phyloP scores from a whole-genome alignment of 2,888 invertebrate genomes.

The Plagodis pulveraria region DNA sequence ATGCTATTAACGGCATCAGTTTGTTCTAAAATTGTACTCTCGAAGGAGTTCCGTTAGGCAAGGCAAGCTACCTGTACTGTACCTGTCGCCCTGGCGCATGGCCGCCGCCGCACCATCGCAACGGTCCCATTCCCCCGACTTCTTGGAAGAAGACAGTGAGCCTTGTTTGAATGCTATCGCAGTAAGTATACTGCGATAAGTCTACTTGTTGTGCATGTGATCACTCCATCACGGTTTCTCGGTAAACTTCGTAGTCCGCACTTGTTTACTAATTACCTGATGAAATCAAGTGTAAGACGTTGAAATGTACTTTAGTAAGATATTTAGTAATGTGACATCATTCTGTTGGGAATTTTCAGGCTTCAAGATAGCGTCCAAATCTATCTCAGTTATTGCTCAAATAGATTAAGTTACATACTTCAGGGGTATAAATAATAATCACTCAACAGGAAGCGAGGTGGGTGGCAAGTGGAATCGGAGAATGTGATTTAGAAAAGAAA shows the following conservation, averaged over 20 bases:
- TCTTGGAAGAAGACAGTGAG: slow-evolving; percentile 79
- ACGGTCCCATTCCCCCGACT: slow-evolving; percentile 50
- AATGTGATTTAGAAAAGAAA: too few species aligned
- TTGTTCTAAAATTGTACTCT: slow-evolving; percentile 74
- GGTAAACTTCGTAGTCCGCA: slow-evolving; percentile 60
- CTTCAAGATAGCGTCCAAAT: too few species aligned
- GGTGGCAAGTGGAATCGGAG: too few species aligned
- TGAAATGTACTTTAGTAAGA: too few species aligned
- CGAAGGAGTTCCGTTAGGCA: slow-evolving; percentile 73
- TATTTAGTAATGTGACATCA: too few species aligned
- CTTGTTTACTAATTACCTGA: slow-evolving; percentile 16
- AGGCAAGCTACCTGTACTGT: slow-evolving; percentile 52
- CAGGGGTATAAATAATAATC: too few species aligned
- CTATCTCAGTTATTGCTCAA: too few species aligned
- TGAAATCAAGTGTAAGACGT: too few species aligned
- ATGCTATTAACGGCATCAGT: slow-evolving; percentile 67
- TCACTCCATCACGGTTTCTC: slow-evolving; percentile 61
- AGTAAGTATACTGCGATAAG: slow-evolving; percentile 73
- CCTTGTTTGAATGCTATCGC: slow-evolving; percentile 81
- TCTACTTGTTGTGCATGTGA: slow-evolving; percentile 71
- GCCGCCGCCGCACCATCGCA: slow-evolving; percentile 19
- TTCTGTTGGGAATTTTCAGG: too few species aligned
- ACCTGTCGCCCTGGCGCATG: slow-evolving; percentile 67
- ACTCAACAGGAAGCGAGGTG: too few species aligned
- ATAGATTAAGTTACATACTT: too few species aligned